Evolutionary conservation across 2,113 vertebrate genomes (phyloP).

Genomic region (Notothenia rossii): DNA sequence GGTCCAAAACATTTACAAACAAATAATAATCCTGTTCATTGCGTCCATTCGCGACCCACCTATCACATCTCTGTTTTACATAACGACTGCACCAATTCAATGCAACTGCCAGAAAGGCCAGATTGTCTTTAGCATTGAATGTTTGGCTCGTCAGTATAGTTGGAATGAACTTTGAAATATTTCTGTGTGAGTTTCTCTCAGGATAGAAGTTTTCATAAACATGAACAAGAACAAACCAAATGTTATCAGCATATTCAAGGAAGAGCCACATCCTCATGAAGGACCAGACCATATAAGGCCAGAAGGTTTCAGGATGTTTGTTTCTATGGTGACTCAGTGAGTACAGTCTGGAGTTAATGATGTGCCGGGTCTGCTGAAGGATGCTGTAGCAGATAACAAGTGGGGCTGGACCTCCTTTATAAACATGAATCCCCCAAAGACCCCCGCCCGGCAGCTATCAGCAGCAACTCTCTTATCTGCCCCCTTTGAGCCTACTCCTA

Average conservation of each 20-base stretch:
- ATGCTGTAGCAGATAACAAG: slow-evolving; percentile 47
- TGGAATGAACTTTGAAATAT: neutral
- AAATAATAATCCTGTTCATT: no score
- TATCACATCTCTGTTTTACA: neutral
- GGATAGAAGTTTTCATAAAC: neutral
- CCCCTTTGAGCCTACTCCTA: slow-evolving; percentile 43
- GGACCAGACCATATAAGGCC: slow-evolving; percentile 48
- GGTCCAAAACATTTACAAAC: no score
- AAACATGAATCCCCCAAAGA: slow-evolving; percentile 67
- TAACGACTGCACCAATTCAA: neutral
- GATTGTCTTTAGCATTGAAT: neutral
- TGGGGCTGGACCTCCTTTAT: slow-evolving; percentile 34
- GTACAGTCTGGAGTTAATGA: slow-evolving; percentile 59
- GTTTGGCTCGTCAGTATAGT: neutral
- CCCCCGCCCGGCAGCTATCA: slow-evolving; percentile 54
- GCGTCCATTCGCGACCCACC: no score
- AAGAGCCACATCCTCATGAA: slow-evolving; percentile 14
- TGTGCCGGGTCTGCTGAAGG: slow-evolving; percentile 38
- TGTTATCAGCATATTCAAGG: slow-evolving; percentile 7
- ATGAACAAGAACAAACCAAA: neutral
- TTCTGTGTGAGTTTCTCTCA: neutral
- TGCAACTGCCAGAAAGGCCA: neutral
- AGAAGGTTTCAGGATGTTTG: slow-evolving; percentile 6
- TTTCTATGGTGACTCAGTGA: slow-evolving; percentile 28
- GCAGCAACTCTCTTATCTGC: slow-evolving; percentile 59